phyloP scores from a whole-genome alignment of 2,113 vertebrate genomes.

The Gymnocephalus cernua region DNA sequence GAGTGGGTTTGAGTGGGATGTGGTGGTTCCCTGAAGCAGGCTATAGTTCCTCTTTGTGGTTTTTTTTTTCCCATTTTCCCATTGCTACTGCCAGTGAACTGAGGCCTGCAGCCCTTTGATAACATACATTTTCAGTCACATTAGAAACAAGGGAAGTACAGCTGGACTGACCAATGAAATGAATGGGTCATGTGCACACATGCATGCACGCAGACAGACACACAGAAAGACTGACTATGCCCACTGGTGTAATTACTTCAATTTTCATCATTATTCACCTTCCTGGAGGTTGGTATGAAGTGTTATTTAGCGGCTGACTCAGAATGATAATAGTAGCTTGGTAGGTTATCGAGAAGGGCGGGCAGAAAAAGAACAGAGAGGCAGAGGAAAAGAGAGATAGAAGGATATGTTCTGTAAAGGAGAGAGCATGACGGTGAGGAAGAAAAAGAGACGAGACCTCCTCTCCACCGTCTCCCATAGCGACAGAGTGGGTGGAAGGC shows the following conservation, averaged over 20 bases:
- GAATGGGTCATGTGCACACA: background rate
- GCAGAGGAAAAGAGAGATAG: constrained; percentile 12
- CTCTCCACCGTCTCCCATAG: constrained; percentile 68
- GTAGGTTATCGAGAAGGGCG: constrained; percentile 10
- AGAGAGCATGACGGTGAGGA: constrained; percentile 25
- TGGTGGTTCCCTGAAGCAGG: constrained; percentile 52
- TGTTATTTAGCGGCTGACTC: constrained; percentile 31
- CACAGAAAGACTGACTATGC: background rate
- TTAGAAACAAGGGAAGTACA: constrained; percentile 52
- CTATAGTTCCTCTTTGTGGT: constrained; percentile 58
- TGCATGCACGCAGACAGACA: background rate
- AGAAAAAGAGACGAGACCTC: constrained; percentile 61
- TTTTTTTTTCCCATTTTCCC: constrained; percentile 42
- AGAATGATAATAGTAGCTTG: constrained; percentile 14
- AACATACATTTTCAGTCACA: constrained; percentile 53
- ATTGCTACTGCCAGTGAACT: constrained; percentile 3
- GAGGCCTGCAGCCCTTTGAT: constrained; percentile 64
- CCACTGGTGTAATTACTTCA: constrained; percentile 28
- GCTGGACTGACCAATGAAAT: constrained; percentile 28
- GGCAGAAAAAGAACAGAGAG: constrained; percentile 9
- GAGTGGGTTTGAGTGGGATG: constrained; percentile 4
- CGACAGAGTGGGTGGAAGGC: constrained; percentile 74
- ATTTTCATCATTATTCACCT: constrained; percentile 29
- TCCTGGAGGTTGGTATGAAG: constrained; percentile 18
- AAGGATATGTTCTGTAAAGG: background rate